A percentile compares a stretch with the other conserved stretches of the same genome.
Conservation (phyloP, 2,113 vertebrate species). For the Gavialis gangeticus region DNA sequence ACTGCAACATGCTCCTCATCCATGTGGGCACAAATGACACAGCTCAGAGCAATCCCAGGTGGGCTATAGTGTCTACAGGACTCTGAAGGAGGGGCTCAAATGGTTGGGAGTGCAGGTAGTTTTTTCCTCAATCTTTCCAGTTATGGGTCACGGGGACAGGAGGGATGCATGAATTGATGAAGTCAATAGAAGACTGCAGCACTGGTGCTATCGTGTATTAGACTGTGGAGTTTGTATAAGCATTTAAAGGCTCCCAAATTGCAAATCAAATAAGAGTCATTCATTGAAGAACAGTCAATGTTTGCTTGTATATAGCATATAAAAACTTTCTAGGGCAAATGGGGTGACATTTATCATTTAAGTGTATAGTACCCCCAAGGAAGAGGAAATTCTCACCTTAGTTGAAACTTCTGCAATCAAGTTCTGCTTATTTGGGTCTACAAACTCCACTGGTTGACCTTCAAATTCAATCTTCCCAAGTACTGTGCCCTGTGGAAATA, state of each 20-base stretch:
- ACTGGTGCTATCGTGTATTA: not conserved
- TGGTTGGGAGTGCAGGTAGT: too few species aligned
- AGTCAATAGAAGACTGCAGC: too few species aligned
- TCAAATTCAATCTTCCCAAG: slow-evolving; percentile 98
- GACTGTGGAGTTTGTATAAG: not conserved
- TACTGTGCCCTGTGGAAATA: slow-evolving; percentile 86
- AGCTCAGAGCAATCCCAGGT: too few species aligned
- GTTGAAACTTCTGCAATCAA: slow-evolving; percentile 94
- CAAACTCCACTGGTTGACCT: slow-evolving; percentile 88
- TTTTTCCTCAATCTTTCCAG: too few species aligned
- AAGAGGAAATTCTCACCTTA: slow-evolving; percentile 82
- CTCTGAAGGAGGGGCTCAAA: too few species aligned
- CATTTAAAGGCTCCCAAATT: rapidly evolving
- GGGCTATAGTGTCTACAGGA: too few species aligned
- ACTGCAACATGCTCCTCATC: too few species aligned
- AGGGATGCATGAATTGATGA: too few species aligned
- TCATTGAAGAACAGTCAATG: not conserved
- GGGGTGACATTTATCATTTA: not conserved
- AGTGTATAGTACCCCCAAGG: not conserved
- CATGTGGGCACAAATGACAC: too few species aligned
- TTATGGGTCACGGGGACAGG: too few species aligned
- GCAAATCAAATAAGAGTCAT: not conserved
- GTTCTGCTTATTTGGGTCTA: slow-evolving; percentile 90
- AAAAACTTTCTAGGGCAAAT: not conserved
- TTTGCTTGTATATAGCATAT: not conserved